These are phyloP conservation scores for Nasonia longicornis DNA, from an alignment of 1,140 invertebrate species.

Conservation along the genomic window DNA sequence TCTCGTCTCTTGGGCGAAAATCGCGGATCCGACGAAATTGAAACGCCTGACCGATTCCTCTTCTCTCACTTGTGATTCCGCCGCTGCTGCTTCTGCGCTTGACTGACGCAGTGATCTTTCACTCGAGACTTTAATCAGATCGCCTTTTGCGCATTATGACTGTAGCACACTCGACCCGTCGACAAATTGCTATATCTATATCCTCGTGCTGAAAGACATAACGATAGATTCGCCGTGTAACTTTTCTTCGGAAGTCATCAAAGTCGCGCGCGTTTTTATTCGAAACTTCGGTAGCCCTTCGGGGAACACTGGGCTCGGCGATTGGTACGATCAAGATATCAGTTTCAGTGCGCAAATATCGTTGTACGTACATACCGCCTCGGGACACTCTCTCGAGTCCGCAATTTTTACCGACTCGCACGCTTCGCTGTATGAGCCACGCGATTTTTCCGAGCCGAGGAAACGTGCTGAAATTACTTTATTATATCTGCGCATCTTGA, in stretches of 20 bases:
- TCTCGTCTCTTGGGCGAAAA: neutral
- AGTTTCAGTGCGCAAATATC: slow-evolving; percentile 7
- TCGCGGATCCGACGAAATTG: slow-evolving; percentile 40
- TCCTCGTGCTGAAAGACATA: neutral
- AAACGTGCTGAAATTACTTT: slow-evolving; percentile 30
- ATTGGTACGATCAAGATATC: neutral
- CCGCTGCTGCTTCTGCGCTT: neutral
- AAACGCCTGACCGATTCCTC: slow-evolving; percentile 33
- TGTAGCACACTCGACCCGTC: neutral
- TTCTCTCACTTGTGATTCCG: neutral
- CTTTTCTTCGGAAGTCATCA: neutral
- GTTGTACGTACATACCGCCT: neutral
- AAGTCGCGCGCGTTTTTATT: neutral
- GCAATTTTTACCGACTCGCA: slow-evolving; percentile 19
- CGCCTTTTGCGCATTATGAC: slow-evolving; percentile 13
- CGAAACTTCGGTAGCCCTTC: neutral
- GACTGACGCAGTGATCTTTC: slow-evolving; percentile 31
- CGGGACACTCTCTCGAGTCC: slow-evolving; percentile 8
- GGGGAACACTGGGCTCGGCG: neutral
- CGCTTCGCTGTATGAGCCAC: neutral
- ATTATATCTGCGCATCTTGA: slow-evolving; percentile 28
- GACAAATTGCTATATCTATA: neutral
- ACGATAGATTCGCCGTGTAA: neutral
- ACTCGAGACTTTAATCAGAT: slow-evolving; percentile 24
- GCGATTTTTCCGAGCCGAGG: neutral